Evolutionary conservation across 2,888 invertebrate species (phyloP), one percentile per base, ranked within the genome.

Genomic region (Conus canariensis): DNA sequence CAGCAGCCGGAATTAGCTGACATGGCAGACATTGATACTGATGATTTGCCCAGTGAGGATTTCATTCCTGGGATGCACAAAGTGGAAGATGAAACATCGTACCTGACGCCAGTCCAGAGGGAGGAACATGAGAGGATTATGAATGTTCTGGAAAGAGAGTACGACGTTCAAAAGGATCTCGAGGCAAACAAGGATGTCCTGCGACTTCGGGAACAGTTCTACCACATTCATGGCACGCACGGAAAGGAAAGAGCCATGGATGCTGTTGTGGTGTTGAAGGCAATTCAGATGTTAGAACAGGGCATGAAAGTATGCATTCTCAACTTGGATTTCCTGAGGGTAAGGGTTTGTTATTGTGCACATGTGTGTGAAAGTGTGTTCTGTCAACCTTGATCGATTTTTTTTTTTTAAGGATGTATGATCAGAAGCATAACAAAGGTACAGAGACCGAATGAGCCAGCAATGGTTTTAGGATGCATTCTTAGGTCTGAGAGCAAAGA

Each of bases 261-360:
- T n/a, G 70, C 87, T 25, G 74, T 87, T 5, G 22, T 87, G 16
- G 58, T 67, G n/a, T n/a, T 74, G 87, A 87, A 87, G 45, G 87
- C 67, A 7, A 74, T 19, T 3, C 87, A 87, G 74, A 87, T 87
- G 87, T 25, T 70, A 10, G n/a, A 87, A 7, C 70, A 87, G 45
- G 87, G 58, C 74, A 45, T 87, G 74, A 87, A 16, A 12, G 74
- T 87, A 6, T 58, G 58, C 14, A n/a, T 87, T 10, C 87, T 87
- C 87, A 87, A 87, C 87, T 12, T 87, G n/a, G 74, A 87, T 25
- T 87, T 87, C 74, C n/a, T 74, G 74, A 87, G 58, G 87, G 87
- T 87, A 25, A 87, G 59, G 64, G 30, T 87, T 87, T 67, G 45
- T 83, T 56, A 45, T 82, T 8, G 1, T 80, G 80, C 45, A 80